A percentile compares a stretch with the other conserved stretches of the same genome.
These are phyloP conservation scores for Crax fasciolata DNA, from an alignment of 2,797 vertebrate species.

Conservation along the genomic window DNA sequence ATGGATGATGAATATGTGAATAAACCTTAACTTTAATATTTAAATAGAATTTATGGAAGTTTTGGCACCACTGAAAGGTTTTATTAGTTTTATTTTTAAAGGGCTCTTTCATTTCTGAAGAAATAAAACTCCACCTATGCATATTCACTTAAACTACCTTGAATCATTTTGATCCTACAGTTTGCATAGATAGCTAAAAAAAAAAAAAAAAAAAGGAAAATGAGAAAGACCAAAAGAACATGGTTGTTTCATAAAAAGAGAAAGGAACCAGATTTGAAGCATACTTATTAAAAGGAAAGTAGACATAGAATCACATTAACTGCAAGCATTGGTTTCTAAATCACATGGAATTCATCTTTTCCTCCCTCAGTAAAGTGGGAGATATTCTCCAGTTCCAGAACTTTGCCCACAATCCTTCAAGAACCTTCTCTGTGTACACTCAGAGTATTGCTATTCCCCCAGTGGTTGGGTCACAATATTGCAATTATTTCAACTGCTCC, in stretches of 20 bases:
- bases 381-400: not conserved
- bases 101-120: not conserved
- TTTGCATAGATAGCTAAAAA: not conserved
- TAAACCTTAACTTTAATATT: not conserved
- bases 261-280: not conserved
- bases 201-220: not conserved
- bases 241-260: not conserved
- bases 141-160: not conserved
- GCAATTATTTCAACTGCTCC: not conserved
- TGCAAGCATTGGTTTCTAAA: not conserved
- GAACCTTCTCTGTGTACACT: not conserved
- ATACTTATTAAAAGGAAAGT: not conserved
- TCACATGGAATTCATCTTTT: not conserved
- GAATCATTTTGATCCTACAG: not conserved
- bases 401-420: fast-evolving
- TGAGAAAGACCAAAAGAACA: not conserved
- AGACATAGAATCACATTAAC: not conserved
- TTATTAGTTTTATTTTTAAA: not conserved
- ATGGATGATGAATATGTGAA: not conserved
- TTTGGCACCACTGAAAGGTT: not conserved
- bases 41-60: not conserved
- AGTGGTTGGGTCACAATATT: not conserved
- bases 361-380: not conserved
- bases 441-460: not conserved
- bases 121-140: not conserved